Percentiles rank a stretch among this genome's conserved stretches.
phyloP scores from a whole-genome alignment of 92 coral and sea anemone species.

The Siderastrea siderea region DNA sequence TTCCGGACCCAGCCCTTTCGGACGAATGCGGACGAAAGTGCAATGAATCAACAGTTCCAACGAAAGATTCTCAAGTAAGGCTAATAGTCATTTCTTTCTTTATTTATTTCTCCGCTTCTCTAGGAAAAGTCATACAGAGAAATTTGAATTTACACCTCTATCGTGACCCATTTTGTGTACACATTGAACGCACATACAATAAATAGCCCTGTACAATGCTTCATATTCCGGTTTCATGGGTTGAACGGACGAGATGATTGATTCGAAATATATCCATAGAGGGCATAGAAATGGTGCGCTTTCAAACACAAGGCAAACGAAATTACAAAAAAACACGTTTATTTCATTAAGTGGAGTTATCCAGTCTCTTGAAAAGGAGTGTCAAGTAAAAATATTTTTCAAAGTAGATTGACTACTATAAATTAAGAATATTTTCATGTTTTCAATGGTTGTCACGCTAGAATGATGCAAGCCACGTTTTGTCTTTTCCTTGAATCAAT shows the following conservation, averaged over 20 bases:
- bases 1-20: not conserved
- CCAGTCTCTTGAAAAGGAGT: too few relatives aligned
- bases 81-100: not conserved
- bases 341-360: too few relatives aligned
- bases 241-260: too few relatives aligned
- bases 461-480: not conserved
- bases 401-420: too few relatives aligned
- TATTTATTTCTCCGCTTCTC: not conserved
- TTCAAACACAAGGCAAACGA: too few relatives aligned
- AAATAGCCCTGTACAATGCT: too few relatives aligned
- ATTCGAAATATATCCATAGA: too few relatives aligned
- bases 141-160: not conserved
- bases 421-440: conserved; percentile 14
- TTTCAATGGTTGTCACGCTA: not conserved
- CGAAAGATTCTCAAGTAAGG: conserved; percentile 1
- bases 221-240: too few relatives aligned
- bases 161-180: not conserved
- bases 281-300: too few relatives aligned
- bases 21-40: conserved; percentile 5
- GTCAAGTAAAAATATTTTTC: too few relatives aligned
- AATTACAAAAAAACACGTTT: too few relatives aligned
- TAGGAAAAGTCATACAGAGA: not conserved
- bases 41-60: not conserved
- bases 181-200: too few relatives aligned
- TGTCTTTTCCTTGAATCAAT: not conserved